Evolutionary conservation across 1,140 invertebrate species (phyloP).

Genomic region (Aphelenchoides besseyi): DNA sequence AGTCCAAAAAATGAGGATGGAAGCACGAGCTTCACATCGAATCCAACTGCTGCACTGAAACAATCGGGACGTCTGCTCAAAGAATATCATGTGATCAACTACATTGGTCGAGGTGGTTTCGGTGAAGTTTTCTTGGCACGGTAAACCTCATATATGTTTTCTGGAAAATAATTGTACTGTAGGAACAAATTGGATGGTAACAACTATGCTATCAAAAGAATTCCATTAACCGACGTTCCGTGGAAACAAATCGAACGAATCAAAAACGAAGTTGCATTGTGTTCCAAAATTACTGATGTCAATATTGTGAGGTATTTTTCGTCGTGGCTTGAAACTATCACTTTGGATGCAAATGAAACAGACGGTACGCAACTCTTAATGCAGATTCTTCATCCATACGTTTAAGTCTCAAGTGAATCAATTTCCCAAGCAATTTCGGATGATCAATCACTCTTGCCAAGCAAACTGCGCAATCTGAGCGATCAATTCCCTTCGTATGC

Average conservation of each 20-base stretch:
- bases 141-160: neutral
- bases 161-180: neutral
- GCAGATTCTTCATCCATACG: neutral
- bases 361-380: neutral
- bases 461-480: neutral
- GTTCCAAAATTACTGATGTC: slow-evolving; percentile 1
- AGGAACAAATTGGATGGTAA: slow-evolving; percentile 19
- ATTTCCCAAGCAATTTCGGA: neutral
- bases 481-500: neutral
- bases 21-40: neutral
- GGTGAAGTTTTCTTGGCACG: slow-evolving; percentile 14
- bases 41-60: neutral
- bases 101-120: slow-evolving; percentile 12
- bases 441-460: neutral
- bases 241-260: slow-evolving; percentile 16
- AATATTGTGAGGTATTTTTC: slow-evolving; percentile 18
- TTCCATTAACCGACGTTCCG: slow-evolving; percentile 4
- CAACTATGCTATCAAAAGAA: slow-evolving; percentile 18
- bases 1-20: neutral
- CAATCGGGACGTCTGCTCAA: slow-evolving; percentile 11
- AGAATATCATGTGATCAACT: slow-evolving; percentile 10
- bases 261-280: slow-evolving; percentile 17
- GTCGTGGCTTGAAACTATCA: slow-evolving; percentile 10
- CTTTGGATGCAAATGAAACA: neutral
- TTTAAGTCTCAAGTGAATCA: neutral